A percentile compares a stretch with the other conserved stretches of the same genome.
Evolutionary conservation across 1,140 invertebrate species (phyloP).

Genomic region (Trinorchestia longiramus): DNA sequence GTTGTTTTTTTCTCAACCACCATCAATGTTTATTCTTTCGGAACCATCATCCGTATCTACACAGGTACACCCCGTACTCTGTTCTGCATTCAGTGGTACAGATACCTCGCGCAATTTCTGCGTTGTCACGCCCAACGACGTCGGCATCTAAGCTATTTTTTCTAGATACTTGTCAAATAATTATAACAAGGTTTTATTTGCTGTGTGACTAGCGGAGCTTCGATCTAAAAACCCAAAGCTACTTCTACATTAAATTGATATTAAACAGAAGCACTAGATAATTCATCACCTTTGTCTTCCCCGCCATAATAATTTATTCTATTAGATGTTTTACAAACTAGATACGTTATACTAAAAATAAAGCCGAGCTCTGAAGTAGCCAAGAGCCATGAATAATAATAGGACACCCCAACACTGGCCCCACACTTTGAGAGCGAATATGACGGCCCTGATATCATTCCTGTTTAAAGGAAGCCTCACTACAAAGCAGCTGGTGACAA

Average conservation of each 20-base stretch:
- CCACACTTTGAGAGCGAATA: not conserved
- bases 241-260: not conserved
- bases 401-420: not conserved
- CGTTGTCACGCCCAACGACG: too few relatives aligned
- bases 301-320: not conserved
- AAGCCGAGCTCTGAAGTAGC: not conserved
- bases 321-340: not conserved
- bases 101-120: too few relatives aligned
- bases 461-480: not conserved
- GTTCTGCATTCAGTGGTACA: not conserved
- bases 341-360: not conserved
- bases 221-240: not conserved
- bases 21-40: too few relatives aligned
- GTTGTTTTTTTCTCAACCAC: too few relatives aligned
- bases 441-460: not conserved
- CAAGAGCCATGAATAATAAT: not conserved
- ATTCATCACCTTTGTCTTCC: not conserved
- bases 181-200: too few relatives aligned
- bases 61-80: not conserved
- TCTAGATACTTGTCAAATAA: too few relatives aligned
- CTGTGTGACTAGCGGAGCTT: not conserved
- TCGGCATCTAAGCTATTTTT: too few relatives aligned
- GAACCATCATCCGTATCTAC: too few relatives aligned
- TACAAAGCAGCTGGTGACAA: not conserved
- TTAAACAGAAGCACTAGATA: not conserved